Percentiles rank a stretch among this genome's conserved stretches.
These are phyloP conservation scores for Shinisaurus crocodilurus DNA, from an alignment of 2,113 vertebrate genomes.

Conservation along the genomic window DNA sequence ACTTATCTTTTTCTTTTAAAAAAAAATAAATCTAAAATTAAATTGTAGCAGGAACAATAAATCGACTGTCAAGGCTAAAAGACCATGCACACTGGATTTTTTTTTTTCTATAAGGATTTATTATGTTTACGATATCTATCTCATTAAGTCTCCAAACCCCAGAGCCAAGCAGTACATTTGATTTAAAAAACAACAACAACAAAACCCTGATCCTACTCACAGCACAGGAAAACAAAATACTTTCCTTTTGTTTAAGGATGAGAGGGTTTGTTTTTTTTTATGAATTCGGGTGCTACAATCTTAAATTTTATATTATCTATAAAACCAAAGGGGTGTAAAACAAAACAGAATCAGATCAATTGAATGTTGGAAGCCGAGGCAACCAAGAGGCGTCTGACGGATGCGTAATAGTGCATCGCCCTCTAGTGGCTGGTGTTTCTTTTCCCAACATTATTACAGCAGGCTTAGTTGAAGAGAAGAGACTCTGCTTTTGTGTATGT, in stretches of 20 bases:
- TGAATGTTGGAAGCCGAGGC: constrained; percentile 45
- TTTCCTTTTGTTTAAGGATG: constrained; percentile 47
- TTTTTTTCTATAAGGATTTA: constrained; percentile 59
- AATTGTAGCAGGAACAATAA: constrained; percentile 35
- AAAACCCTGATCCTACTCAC: constrained; percentile 43
- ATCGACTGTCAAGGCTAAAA: constrained; percentile 49
- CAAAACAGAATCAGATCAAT: constrained; percentile 49
- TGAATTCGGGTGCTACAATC: constrained; percentile 54
- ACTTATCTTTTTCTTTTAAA: not conserved
- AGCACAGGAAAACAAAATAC: constrained; percentile 5
- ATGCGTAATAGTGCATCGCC: constrained; percentile 60
- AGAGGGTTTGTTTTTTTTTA: constrained; percentile 26
- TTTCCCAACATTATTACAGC: not conserved
- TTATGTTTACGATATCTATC: constrained; percentile 58
- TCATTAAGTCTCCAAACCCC: constrained; percentile 54
- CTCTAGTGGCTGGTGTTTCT: constrained; percentile 49
- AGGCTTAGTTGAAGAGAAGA: constrained; percentile 2
- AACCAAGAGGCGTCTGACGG: not conserved
- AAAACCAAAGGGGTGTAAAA: constrained; percentile 62
- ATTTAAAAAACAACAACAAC: not conserved
- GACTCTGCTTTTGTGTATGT: constrained; percentile 17
- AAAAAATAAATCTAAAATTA: not conserved
- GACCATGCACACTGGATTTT: constrained; percentile 53
- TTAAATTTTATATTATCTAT: constrained; percentile 55
- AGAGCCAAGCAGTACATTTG: constrained; percentile 47